Evolutionary conservation across 2,888 invertebrate genomes (phyloP).

Genomic region (Acleris cristana): DNA sequence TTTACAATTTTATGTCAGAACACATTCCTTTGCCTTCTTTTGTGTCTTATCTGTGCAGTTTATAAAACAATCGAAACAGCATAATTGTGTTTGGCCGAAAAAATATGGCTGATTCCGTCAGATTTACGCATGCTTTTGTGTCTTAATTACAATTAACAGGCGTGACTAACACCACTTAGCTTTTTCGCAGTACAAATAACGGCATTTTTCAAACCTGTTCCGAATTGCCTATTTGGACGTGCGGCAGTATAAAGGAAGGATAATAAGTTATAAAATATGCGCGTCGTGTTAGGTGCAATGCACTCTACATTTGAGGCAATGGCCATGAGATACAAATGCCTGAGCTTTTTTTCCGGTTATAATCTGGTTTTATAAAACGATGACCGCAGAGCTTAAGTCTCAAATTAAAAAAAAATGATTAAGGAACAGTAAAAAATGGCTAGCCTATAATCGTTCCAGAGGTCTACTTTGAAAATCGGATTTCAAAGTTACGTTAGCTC

Average conservation of each 20-base stretch:
- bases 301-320: slow-evolving; percentile 38
- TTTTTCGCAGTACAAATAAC: slow-evolving; percentile 40
- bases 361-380: slow-evolving; percentile 21
- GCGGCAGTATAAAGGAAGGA: slow-evolving; percentile 34
- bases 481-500: too few species aligned
- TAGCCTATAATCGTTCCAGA: too few species aligned
- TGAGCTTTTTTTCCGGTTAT: slow-evolving; percentile 21
- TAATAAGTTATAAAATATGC: slow-evolving; percentile 44
- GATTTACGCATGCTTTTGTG: slow-evolving; percentile 16
- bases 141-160: slow-evolving; percentile 26
- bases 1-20: slow-evolving; percentile 21
- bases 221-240: slow-evolving; percentile 45
- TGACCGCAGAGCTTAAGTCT: not conserved
- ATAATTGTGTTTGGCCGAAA: slow-evolving; percentile 13
- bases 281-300: slow-evolving; percentile 42
- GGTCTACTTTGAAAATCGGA: too few species aligned
- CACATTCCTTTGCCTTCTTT: slow-evolving; percentile 11
- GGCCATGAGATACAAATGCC: slow-evolving; percentile 33
- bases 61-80: not conserved
- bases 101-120: slow-evolving; percentile 3
- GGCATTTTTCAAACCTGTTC: slow-evolving; percentile 55
- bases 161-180: slow-evolving; percentile 33
- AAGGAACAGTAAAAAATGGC: too few species aligned
- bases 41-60: slow-evolving; percentile 16
- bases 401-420: too few species aligned